These are phyloP conservation scores for Lasioglossum albipes DNA, from an alignment of 1,140 invertebrate species.

Conservation along the genomic window DNA sequence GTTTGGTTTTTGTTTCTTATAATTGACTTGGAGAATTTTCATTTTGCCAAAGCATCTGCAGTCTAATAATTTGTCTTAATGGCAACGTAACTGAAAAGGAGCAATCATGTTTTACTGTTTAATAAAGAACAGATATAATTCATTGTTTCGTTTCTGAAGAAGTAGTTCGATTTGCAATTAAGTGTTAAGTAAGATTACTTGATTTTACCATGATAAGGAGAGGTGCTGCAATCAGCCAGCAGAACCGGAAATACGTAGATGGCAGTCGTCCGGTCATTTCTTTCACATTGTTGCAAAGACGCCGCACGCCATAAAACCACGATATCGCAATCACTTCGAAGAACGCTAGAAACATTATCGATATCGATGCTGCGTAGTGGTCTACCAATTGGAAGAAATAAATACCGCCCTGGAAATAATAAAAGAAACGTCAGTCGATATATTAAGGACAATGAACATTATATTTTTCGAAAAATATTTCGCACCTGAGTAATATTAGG, in stretches of 20 bases:
- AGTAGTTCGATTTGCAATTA: too few species aligned
- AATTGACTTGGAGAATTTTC: too few species aligned
- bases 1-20: too few species aligned
- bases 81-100: too few species aligned
- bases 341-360: constrained; percentile 94
- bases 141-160: too few species aligned
- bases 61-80: too few species aligned
- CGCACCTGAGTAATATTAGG: constrained; percentile 90
- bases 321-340: constrained; percentile 94
- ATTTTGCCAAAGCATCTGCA: too few species aligned
- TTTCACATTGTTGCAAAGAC: constrained; percentile 89
- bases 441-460: not conserved
- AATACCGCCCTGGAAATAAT: constrained; percentile 87
- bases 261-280: constrained; percentile 92
- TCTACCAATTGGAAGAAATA: constrained; percentile 96
- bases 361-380: constrained; percentile 94
- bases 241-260: constrained; percentile 89
- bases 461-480: not conserved
- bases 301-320: constrained; percentile 94
- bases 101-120: too few species aligned
- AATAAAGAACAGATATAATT: too few species aligned
- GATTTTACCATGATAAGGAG: constrained; percentile 87
- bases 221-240: constrained; percentile 91
- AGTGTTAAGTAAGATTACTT: not conserved
- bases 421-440: not conserved